A percentile compares a stretch with the other conserved stretches of the same genome.
Conservation (phyloP, 2,888 invertebrate genomes). For the Rotaria sp. region DNA sequence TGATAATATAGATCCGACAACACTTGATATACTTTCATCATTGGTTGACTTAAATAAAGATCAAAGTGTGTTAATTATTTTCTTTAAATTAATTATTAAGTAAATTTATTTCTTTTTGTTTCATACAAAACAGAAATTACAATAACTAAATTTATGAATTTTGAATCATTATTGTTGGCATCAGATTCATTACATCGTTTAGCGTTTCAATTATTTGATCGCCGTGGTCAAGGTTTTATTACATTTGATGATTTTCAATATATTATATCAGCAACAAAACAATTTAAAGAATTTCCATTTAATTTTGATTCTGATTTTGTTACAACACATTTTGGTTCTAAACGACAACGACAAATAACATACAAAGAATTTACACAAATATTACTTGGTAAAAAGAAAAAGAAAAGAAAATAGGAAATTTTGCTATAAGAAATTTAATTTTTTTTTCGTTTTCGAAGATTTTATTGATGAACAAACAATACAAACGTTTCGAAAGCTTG, state of each 20-base stretch:
- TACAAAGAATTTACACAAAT: constrained; percentile 96
- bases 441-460: constrained; percentile 61
- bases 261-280: constrained; percentile 79
- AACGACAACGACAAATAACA: constrained; percentile 72
- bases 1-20: constrained; percentile 37
- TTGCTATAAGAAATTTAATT: background rate
- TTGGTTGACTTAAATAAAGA: constrained; percentile 39
- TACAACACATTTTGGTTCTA: constrained; percentile 87
- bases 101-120: background rate
- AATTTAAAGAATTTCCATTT: constrained; percentile 84
- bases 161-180: constrained; percentile 86
- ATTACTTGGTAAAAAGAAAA: constrained; percentile 63
- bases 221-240: constrained; percentile 89
- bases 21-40: constrained; percentile 34
- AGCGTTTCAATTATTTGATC: constrained; percentile 95
- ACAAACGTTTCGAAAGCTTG: constrained; percentile 84
- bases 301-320: constrained; percentile 90
- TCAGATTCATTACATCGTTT: constrained; percentile 95
- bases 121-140: constrained; percentile 40
- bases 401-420: background rate
- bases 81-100: background rate
- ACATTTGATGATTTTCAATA: constrained; percentile 86
- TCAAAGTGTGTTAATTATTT: constrained; percentile 6
- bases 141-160: constrained; percentile 84
- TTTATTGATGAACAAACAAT: constrained; percentile 98